A percentile compares a stretch with the other conserved stretches of the same genome.
Conservation (phyloP, 1,140 invertebrate species). For the Dysdera silvatica region DNA sequence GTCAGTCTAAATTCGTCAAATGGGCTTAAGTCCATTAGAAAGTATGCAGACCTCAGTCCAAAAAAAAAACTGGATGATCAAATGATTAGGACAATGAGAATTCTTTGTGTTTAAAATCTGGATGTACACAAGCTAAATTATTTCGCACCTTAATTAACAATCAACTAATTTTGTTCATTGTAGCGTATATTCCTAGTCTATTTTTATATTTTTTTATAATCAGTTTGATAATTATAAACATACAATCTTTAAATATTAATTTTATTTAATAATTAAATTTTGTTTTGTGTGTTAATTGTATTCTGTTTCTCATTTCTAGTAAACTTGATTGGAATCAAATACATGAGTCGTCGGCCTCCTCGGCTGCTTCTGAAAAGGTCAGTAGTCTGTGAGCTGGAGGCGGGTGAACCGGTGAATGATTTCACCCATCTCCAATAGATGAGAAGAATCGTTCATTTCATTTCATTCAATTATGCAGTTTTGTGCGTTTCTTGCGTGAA, state of each 20-base stretch:
- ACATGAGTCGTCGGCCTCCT: slow-evolving; percentile 4
- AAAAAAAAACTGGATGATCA: too few relatives aligned
- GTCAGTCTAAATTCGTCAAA: too few relatives aligned
- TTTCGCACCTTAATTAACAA: too few relatives aligned
- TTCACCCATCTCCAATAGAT: background rate
- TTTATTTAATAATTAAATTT: background rate
- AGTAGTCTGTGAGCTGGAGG: too few relatives aligned
- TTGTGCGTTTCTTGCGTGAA: too few relatives aligned
- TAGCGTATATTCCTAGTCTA: background rate
- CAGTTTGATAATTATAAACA: background rate
- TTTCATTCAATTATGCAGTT: background rate
- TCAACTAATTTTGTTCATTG: background rate
- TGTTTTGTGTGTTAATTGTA: background rate
- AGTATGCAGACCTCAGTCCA: too few relatives aligned
- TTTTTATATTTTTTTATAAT: background rate
- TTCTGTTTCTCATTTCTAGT: slow-evolving; percentile 3
- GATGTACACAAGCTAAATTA: too few relatives aligned
- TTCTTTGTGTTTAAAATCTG: too few relatives aligned
- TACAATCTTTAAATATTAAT: background rate
- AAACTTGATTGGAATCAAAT: slow-evolving; percentile 23
- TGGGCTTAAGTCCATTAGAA: too few relatives aligned
- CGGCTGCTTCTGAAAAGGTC: too few relatives aligned
- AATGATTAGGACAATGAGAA: too few relatives aligned
- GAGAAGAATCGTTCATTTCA: background rate
- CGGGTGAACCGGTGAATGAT: too few relatives aligned